Evolutionary conservation across 2,888 invertebrate genomes (phyloP).

Genomic region (Nomada ruficornis): DNA sequence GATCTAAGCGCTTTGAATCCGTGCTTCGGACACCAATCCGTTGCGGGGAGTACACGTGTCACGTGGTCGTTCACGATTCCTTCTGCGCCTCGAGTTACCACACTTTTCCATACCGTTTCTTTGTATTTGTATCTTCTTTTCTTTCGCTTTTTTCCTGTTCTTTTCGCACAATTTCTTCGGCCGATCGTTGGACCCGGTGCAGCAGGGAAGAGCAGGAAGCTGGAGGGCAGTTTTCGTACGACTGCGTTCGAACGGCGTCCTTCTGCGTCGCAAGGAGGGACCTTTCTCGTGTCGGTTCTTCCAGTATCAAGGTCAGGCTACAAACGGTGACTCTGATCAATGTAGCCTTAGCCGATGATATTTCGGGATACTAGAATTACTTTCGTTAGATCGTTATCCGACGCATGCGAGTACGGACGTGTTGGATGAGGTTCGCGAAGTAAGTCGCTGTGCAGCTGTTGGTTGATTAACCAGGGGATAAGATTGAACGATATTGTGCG

Average conservation of each 20-base stretch:
- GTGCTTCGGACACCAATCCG: conserved; percentile 43
- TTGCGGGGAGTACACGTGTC: conserved; percentile 30
- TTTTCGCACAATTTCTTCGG: neutral
- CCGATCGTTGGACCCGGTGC: neutral
- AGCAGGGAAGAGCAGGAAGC: conserved; percentile 19
- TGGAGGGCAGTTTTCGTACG: conserved; percentile 67
- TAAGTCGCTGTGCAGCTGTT: conserved; percentile 25
- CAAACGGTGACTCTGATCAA: conserved; percentile 6
- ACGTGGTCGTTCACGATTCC: conserved; percentile 41
- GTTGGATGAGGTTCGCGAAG: conserved; percentile 42
- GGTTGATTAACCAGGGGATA: neutral
- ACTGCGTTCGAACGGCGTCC: conserved; percentile 68
- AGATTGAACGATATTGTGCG: neutral
- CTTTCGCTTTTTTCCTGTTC: neutral
- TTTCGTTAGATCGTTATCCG: conserved; percentile 29
- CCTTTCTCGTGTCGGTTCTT: neutral
- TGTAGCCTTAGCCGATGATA: neutral
- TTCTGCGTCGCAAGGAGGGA: neutral
- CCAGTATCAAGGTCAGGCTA: conserved; percentile 55
- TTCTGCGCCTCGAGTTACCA: conserved; percentile 4
- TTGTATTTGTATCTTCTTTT: neutral
- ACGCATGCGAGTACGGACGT: conserved; percentile 51
- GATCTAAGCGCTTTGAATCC: conserved; percentile 66
- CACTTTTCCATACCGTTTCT: conserved; percentile 9
- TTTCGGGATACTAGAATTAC: conserved; percentile 11